Percentiles rank a stretch among this genome's conserved stretches.
Conservation (phyloP, 2,797 vertebrate genomes). For the Cheirogaleus major region DNA sequence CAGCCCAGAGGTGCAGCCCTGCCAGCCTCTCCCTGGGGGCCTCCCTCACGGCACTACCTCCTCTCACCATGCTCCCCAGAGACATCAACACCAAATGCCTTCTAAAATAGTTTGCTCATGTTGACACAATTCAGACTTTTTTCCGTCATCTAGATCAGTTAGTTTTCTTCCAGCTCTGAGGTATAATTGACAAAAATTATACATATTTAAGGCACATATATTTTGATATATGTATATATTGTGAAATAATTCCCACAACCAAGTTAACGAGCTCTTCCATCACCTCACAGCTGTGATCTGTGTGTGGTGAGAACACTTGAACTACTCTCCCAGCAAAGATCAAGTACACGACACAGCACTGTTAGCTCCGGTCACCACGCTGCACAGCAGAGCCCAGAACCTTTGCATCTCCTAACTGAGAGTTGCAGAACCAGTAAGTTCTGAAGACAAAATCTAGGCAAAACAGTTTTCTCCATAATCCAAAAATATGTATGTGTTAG, state of each 20-base stretch:
- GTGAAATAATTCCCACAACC: not conserved
- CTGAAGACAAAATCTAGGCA: not conserved
- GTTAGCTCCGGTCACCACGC: not conserved
- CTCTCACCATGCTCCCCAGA: not conserved
- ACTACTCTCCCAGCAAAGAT: not conserved
- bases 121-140: not conserved
- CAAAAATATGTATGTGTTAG: too few relatives aligned
- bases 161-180: not conserved
- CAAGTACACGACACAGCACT: not conserved
- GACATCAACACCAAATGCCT: not conserved
- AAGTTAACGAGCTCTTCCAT: not conserved
- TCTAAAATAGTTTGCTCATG: not conserved
- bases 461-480: not conserved
- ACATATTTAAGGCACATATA: not conserved
- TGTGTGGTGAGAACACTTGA: not conserved
- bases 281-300: fast-evolving
- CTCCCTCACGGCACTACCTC: not conserved
- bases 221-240: not conserved
- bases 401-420: not conserved
- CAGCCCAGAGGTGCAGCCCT: not conserved
- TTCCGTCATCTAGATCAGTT: not conserved
- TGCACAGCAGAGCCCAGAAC: not conserved
- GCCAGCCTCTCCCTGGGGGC: not conserved
- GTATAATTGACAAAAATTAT: not conserved
- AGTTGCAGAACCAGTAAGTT: not conserved